phyloP scores from a whole-genome alignment of 2,113 vertebrate genomes.

The western clawed frog (Xenopus tropicalis) region DNA sequence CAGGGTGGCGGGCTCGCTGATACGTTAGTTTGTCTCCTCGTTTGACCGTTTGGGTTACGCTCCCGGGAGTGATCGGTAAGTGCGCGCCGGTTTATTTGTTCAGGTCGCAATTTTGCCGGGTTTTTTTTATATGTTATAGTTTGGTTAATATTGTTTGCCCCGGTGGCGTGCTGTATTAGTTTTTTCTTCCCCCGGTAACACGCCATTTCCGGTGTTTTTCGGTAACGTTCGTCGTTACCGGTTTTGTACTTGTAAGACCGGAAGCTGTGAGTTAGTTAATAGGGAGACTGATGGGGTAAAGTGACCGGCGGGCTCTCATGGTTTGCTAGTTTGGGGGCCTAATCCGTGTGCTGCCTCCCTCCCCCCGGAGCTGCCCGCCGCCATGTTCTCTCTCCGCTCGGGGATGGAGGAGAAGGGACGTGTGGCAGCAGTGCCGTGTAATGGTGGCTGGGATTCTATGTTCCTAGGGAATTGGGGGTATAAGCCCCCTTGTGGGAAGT shows the following conservation, averaged over 20 bases:
- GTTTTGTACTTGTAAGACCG: neutral
- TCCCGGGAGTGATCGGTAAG: constrained; percentile 14
- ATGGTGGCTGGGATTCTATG: constrained; percentile 8
- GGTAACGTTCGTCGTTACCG: neutral
- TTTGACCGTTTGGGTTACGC: neutral
- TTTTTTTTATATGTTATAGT: neutral
- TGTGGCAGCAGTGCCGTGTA: constrained; percentile 23
- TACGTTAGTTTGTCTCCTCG: constrained; percentile 16
- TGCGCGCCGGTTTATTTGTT: neutral
- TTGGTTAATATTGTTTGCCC: too few species aligned
- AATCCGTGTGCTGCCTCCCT: constrained; percentile 5
- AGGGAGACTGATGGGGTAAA: rapidly evolving
- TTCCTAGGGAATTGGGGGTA: neutral
- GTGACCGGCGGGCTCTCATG: neutral
- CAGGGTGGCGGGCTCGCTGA: constrained; percentile 17
- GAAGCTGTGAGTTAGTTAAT: neutral
- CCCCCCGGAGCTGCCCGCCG: neutral
- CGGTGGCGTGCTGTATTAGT: too few species aligned
- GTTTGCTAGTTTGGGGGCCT: neutral
- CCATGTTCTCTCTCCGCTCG: constrained; percentile 37
- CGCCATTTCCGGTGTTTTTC: constrained; percentile 9
- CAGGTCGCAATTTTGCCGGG: neutral
- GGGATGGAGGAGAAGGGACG: constrained; percentile 9
- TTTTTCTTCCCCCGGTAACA: neutral
- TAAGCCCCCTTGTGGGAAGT: too few species aligned